Evolutionary conservation across 2,888 invertebrate genomes (phyloP).

Genomic region (Philereme vetulata): DNA sequence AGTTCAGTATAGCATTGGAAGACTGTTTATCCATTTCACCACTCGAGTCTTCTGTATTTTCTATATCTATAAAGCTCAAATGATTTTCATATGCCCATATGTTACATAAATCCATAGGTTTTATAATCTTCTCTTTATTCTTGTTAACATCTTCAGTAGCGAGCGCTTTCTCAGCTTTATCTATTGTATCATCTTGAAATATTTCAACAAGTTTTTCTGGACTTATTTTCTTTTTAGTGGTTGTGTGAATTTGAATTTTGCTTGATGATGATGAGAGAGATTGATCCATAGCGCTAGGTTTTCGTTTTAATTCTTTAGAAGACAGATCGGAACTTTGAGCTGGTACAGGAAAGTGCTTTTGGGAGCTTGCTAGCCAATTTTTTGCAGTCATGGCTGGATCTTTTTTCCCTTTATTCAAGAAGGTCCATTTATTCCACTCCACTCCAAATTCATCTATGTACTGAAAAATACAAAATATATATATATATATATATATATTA

Average conservation of each 20-base stretch:
- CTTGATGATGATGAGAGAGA: too few species aligned
- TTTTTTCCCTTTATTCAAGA: too few species aligned
- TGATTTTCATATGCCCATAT: conserved; percentile 61
- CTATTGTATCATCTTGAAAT: conserved; percentile 73
- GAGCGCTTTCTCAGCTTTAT: conserved; percentile 69
- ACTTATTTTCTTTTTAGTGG: conserved; percentile 47
- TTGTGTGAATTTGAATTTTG: conserved; percentile 61
- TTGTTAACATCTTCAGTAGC: conserved; percentile 51
- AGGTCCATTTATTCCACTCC: conserved; percentile 47
- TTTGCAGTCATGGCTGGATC: conserved; percentile 66
- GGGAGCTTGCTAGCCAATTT: conserved; percentile 70
- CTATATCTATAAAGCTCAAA: conserved; percentile 56
- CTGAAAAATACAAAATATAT: conserved; percentile 55
- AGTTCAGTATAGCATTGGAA: conserved; percentile 55
- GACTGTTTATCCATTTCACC: conserved; percentile 54
- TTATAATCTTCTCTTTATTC: conserved; percentile 55
- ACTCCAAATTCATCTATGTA: conserved; percentile 60
- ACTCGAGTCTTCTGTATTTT: conserved; percentile 51
- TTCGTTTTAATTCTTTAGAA: conserved; percentile 48
- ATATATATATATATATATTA: background rate
- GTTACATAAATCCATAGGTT: conserved; percentile 62
- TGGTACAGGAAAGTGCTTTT: conserved; percentile 72
- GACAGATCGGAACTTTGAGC: conserved; percentile 52
- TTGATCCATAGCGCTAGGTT: conserved; percentile 44
- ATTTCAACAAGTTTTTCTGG: conserved; percentile 51